These are phyloP conservation scores for Cydia strobilella DNA, from an alignment of 1,140 invertebrate genomes.

Conservation along the genomic window DNA sequence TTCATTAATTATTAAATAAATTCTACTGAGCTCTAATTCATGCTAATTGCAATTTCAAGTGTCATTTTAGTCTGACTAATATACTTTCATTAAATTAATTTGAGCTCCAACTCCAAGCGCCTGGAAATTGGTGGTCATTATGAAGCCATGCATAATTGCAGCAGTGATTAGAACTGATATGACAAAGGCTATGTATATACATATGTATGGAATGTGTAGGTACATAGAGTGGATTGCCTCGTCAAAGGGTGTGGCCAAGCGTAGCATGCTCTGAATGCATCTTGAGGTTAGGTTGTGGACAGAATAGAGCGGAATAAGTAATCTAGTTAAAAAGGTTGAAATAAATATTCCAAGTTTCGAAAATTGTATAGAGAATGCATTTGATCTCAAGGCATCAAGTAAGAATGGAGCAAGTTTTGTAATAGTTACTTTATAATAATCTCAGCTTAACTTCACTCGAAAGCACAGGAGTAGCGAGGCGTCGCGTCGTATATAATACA, in stretches of 20 bases:
- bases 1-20: not conserved
- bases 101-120: not conserved
- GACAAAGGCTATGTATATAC: not conserved
- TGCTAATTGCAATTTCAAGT: constrained; percentile 7
- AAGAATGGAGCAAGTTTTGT: too few species aligned
- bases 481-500: too few species aligned
- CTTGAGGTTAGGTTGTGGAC: not conserved
- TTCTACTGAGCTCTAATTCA: not conserved
- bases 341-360: too few species aligned
- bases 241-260: not conserved
- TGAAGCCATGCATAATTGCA: not conserved
- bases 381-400: too few species aligned
- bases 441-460: too few species aligned
- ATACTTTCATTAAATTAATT: not conserved
- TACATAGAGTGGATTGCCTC: not conserved
- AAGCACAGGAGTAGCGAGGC: too few species aligned
- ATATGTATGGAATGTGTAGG: not conserved
- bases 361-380: too few species aligned
- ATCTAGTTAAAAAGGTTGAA: too few species aligned
- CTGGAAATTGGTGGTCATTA: not conserved
- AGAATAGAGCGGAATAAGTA: not conserved
- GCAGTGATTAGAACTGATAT: not conserved
- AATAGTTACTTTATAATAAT: too few species aligned
- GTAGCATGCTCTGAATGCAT: constrained; percentile 16
- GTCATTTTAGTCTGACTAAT: not conserved